Evolutionary conservation across 2,888 invertebrate species (phyloP).

Genomic region (Rhorus exstirpatorius): DNA sequence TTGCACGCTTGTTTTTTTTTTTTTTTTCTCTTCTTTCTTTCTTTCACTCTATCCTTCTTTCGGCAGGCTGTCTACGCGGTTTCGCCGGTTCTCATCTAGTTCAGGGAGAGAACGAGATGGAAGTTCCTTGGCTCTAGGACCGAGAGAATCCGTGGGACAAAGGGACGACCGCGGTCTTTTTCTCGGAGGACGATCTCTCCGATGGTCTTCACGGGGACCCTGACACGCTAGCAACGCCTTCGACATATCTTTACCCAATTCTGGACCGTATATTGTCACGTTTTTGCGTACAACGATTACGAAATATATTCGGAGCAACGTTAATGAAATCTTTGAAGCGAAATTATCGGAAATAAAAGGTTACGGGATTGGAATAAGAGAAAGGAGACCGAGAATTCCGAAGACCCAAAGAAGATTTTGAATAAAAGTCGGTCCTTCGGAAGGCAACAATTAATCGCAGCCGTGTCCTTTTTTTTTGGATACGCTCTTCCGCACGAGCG

Average conservation of each 20-base stretch:
- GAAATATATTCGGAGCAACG: conserved; percentile 16
- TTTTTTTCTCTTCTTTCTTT: too few relatives aligned
- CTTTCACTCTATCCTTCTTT: conserved; percentile 45
- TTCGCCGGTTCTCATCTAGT: conserved; percentile 74
- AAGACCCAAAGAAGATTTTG: conserved; percentile 21
- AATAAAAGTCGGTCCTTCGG: conserved; percentile 58
- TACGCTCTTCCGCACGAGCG: conserved; percentile 65
- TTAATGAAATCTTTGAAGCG: conserved; percentile 5
- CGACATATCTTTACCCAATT: conserved; percentile 48
- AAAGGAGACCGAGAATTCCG: conserved; percentile 26
- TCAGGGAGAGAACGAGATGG: conserved; percentile 29
- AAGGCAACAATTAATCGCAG: conserved; percentile 66
- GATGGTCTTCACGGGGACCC: conserved; percentile 8
- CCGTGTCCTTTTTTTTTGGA: conserved; percentile 56
- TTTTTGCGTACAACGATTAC: neutral
- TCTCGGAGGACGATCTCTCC: conserved; percentile 71
- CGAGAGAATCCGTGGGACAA: conserved; percentile 79
- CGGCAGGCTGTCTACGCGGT: conserved; percentile 46
- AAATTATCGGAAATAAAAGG: neutral
- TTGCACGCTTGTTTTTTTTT: conserved; percentile 38
- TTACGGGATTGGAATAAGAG: neutral
- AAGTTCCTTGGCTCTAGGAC: conserved; percentile 72
- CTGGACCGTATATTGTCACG: conserved; percentile 22
- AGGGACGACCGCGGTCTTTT: conserved; percentile 83
- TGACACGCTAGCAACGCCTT: conserved; percentile 39